Evolutionary conservation across 2,113 vertebrate genomes (phyloP).

Genomic region (Perca fluviatilis): DNA sequence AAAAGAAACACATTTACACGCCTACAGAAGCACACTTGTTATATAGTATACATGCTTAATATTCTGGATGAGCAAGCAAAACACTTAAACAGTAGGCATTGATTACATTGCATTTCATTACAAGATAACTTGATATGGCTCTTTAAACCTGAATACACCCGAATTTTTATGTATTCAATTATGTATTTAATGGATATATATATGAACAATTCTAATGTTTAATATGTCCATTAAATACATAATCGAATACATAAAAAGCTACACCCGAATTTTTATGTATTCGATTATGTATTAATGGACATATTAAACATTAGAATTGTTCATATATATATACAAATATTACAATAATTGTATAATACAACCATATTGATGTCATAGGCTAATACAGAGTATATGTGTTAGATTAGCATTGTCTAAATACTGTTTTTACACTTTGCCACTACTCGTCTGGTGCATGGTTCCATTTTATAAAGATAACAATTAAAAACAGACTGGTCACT

Average conservation of each 20-base stretch:
- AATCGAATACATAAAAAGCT: no score
- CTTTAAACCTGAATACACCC: no score
- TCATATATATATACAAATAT: not conserved
- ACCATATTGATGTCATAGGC: no score
- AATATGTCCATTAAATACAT: no score
- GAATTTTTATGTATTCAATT: no score
- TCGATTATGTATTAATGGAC: no score
- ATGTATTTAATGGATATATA: no score
- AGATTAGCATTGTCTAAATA: no score
- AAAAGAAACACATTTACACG: not conserved
- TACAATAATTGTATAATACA: not conserved
- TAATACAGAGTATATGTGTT: no score
- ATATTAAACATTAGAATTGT: no score
- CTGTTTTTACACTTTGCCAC: not conserved
- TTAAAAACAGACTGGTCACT: conserved; percentile 24
- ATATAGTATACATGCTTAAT: not conserved
- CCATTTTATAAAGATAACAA: conserved; percentile 21
- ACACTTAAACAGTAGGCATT: not conserved
- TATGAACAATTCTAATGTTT: no score
- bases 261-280: no score
- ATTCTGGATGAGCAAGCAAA: not conserved
- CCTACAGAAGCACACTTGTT: not conserved
- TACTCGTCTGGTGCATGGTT: rapidly evolving
- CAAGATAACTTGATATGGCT: not conserved
- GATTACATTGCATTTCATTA: not conserved